phyloP scores from a whole-genome alignment of 2,797 vertebrate genomes.

The Morus bassanus region DNA sequence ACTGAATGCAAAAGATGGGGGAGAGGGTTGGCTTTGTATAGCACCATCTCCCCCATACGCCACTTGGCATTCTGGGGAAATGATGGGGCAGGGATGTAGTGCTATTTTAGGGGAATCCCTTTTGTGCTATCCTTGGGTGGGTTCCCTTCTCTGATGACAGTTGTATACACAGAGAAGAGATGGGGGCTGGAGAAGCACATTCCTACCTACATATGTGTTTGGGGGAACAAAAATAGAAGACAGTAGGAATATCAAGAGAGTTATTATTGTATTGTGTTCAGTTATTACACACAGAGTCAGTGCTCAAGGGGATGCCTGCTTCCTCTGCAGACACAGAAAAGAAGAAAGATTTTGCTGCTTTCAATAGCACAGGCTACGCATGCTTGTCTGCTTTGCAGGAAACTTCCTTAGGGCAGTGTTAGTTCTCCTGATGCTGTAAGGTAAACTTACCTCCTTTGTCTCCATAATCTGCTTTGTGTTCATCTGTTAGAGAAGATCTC shows the following conservation, averaged over 20 bases:
- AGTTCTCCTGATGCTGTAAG: not conserved
- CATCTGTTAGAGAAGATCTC: not conserved
- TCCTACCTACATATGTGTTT: not conserved
- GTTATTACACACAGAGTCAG: not conserved
- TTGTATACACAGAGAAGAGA: not conserved
- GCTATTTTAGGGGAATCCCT: conserved; percentile 54
- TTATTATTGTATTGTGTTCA: not conserved
- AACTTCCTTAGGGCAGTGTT: not conserved
- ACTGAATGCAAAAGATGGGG: not conserved
- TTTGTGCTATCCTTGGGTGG: not conserved
- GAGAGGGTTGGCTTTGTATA: not conserved
- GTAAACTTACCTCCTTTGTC: not conserved
- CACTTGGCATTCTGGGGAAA: not conserved
- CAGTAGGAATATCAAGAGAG: not conserved
- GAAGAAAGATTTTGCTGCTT: not conserved
- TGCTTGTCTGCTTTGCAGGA: not conserved
- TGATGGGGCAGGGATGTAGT: not conserved
- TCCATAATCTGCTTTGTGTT: not conserved
- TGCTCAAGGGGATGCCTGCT: not conserved
- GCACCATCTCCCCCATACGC: not conserved
- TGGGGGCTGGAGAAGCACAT: not conserved
- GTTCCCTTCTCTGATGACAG: not conserved
- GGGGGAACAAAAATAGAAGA: not conserved
- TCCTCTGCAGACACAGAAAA: not conserved
- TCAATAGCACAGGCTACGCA: fast-evolving